Evolutionary conservation across 2,113 vertebrate species (phyloP).

Genomic region (Gymnobelideus leadbeateri): DNA sequence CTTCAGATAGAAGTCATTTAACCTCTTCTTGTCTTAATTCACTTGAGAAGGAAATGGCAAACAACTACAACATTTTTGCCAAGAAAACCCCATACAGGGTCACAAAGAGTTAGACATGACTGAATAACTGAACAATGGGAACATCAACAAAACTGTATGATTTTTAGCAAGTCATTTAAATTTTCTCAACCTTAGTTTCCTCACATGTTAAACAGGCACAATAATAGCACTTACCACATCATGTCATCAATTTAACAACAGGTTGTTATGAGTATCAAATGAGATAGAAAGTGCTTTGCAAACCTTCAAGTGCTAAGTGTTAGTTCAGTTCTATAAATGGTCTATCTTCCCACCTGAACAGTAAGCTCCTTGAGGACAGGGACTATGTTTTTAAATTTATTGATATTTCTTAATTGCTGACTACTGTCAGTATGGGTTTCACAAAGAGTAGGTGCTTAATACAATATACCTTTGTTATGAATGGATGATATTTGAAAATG

Average conservation of each 20-base stretch:
- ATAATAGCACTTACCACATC: neutral
- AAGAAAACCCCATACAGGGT: neutral
- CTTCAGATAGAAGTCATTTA: neutral
- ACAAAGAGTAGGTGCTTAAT: neutral
- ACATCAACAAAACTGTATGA: neutral
- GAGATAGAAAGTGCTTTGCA: neutral
- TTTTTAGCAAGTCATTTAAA: neutral
- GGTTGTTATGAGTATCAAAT: neutral
- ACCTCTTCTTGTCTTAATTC: neutral
- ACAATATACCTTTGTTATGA: neutral
- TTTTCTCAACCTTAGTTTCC: neutral
- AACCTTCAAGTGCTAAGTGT: neutral
- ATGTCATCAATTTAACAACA: too few relatives aligned
- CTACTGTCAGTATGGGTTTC: neutral
- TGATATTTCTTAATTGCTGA: neutral
- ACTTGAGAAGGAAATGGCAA: neutral
- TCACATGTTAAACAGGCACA: neutral
- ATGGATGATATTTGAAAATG: conserved; percentile 2
- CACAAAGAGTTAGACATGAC: neutral
- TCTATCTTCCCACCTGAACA: neutral
- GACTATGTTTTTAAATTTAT: neutral
- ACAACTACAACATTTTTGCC: neutral
- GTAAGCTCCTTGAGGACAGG: neutral
- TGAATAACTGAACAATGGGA: too few relatives aligned
- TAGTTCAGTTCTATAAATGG: neutral